A percentile compares a stretch with the other conserved stretches of the same genome.
Conservation (phyloP, 2,797 vertebrate genomes). For the Aselliscus stoliczkanus region DNA sequence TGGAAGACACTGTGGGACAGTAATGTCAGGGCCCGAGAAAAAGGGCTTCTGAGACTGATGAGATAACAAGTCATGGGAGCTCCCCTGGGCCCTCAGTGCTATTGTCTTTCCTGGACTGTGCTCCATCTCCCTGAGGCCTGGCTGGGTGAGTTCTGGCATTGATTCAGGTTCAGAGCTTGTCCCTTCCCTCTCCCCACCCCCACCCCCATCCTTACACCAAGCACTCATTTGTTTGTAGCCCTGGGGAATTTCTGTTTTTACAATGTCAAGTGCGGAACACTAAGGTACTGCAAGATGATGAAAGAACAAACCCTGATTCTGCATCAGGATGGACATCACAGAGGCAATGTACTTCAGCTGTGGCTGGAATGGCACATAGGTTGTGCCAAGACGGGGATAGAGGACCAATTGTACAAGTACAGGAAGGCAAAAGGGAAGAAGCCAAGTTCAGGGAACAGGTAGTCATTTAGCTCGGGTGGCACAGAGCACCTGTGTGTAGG, state of each 20-base stretch:
- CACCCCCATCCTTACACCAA: background rate
- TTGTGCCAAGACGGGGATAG: background rate
- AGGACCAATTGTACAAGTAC: background rate
- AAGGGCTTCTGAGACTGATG: background rate
- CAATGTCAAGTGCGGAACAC: background rate
- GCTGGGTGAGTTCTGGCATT: background rate
- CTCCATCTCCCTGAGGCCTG: background rate
- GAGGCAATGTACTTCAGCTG: background rate
- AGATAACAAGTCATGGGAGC: background rate
- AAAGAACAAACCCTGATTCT: background rate
- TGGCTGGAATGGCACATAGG: background rate
- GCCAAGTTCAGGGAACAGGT: background rate
- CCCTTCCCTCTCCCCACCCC: too few relatives aligned
- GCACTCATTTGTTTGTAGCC: background rate
- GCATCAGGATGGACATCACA: background rate
- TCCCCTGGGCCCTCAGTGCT: background rate
- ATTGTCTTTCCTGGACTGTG: background rate
- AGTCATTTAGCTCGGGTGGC: background rate
- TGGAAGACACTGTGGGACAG: background rate
- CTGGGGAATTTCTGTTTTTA: background rate
- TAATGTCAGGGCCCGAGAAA: background rate
- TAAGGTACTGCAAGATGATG: background rate
- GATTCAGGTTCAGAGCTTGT: rapidly evolving
- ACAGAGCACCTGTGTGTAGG: background rate
- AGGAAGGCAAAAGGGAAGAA: background rate